A percentile compares a stretch with the other conserved stretches of the same genome.
phyloP scores from a whole-genome alignment of 2,888 invertebrate species.

The Bembecia ichneumoniformis region DNA sequence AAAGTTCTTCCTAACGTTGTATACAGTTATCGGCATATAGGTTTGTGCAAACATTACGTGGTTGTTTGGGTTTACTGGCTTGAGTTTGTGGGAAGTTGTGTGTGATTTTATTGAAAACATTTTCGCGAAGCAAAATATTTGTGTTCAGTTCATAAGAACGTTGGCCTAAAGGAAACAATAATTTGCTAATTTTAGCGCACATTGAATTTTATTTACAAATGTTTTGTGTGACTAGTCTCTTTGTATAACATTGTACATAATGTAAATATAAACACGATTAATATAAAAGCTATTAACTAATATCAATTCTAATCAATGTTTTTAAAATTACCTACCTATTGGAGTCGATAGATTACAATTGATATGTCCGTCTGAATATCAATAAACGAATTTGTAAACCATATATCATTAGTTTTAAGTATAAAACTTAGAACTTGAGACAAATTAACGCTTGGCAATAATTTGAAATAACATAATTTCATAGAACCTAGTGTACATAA shows the following conservation, averaged over 20 bases:
- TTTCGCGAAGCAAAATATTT: neutral
- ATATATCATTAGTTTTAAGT: conserved; percentile 63
- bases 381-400: conserved; percentile 65
- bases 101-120: neutral
- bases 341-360: conserved; percentile 59
- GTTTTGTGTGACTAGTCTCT: conserved; percentile 21
- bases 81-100: neutral
- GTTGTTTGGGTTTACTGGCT: conserved; percentile 2
- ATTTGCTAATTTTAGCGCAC: conserved; percentile 20
- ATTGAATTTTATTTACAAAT: conserved; percentile 16
- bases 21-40: conserved; percentile 2
- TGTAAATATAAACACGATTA: conserved; percentile 35
- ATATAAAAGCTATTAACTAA: conserved; percentile 6
- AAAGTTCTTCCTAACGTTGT: conserved; percentile 48
- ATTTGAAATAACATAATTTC: conserved; percentile 37
- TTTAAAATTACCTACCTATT: conserved; percentile 37
- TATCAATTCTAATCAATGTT: conserved; percentile 45
- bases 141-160: neutral
- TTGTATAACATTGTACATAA: conserved; percentile 42
- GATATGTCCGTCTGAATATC: conserved; percentile 65
- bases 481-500: conserved; percentile 11
- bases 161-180: conserved; percentile 10
- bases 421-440: conserved; percentile 33
- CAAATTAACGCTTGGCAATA: conserved; percentile 67
- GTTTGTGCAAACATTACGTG: conserved; percentile 13